Evolutionary conservation across 1,140 invertebrate genomes (phyloP).

Genomic region (Drosophila sproati): DNA sequence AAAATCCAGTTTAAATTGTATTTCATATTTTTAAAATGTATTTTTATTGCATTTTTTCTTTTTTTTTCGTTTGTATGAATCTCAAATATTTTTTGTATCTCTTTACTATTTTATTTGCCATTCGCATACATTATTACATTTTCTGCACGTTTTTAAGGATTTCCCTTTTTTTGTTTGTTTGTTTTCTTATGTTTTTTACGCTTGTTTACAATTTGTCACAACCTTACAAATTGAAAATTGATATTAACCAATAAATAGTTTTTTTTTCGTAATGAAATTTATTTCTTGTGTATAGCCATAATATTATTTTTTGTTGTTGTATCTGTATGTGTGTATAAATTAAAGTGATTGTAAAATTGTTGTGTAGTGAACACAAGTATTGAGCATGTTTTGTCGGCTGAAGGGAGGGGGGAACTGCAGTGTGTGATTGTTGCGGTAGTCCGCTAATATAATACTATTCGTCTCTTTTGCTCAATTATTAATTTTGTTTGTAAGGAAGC

Average conservation of each 20-base stretch:
- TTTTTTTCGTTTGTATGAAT: slow-evolving; percentile 63
- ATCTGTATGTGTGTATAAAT: slow-evolving; percentile 20
- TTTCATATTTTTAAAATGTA: slow-evolving; percentile 80
- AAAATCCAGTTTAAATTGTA: slow-evolving; percentile 39
- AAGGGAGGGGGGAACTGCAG: slow-evolving; percentile 19
- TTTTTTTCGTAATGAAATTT: slow-evolving; percentile 58
- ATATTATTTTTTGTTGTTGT: slow-evolving; percentile 34
- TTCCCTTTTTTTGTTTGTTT: slow-evolving; percentile 51
- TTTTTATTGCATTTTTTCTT: slow-evolving; percentile 77
- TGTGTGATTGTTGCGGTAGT: slow-evolving; percentile 50
- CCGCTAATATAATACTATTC: slow-evolving; percentile 62
- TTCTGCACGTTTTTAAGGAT: slow-evolving; percentile 62
- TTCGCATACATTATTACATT: slow-evolving; percentile 78
- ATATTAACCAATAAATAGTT: slow-evolving; percentile 78
- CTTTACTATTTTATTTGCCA: slow-evolving; percentile 70
- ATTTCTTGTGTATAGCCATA: slow-evolving; percentile 43
- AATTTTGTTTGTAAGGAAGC: slow-evolving; percentile 73
- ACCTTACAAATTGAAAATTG: slow-evolving; percentile 85
- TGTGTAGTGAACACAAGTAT: slow-evolving; percentile 21
- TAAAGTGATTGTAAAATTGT: slow-evolving; percentile 17
- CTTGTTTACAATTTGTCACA: slow-evolving; percentile 84
- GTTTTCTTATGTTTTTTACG: slow-evolving; percentile 52
- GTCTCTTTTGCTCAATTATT: slow-evolving; percentile 51
- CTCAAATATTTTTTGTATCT: slow-evolving; percentile 62
- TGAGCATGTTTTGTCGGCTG: slow-evolving; percentile 30